Conservation (phyloP, 2,888 invertebrate species). For the Agapostemon virescens region DNA sequence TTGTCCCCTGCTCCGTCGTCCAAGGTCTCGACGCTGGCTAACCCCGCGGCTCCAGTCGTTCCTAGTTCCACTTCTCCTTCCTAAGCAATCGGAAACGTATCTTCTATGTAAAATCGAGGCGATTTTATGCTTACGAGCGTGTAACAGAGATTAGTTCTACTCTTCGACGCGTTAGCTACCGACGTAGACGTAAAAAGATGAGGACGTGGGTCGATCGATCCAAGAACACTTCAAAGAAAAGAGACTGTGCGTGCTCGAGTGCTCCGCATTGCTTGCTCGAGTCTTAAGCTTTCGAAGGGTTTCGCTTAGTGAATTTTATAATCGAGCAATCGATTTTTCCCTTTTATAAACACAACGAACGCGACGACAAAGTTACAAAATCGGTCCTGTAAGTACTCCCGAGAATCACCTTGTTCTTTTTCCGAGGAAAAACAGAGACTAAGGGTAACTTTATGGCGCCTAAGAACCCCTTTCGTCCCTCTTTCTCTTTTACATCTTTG, state of each 20-base stretch:
- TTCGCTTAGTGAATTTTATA: slow-evolving; percentile 13
- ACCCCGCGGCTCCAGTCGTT: slow-evolving; percentile 84
- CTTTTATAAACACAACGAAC: background rate
- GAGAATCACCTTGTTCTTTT: slow-evolving; percentile 73
- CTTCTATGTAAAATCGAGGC: background rate
- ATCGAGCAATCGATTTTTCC: background rate
- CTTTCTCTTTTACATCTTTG: slow-evolving; percentile 73
- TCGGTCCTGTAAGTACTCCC: background rate
- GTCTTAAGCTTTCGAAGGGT: slow-evolving; percentile 31
- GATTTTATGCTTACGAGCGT: background rate
- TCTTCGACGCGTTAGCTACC: background rate
- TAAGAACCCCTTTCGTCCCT: slow-evolving; percentile 80
- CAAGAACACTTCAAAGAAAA: slow-evolving; percentile 28
- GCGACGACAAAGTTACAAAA: slow-evolving; percentile 3
- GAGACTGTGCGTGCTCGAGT: slow-evolving; percentile 42
- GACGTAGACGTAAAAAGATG: background rate
- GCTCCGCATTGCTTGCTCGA: slow-evolving; percentile 7
- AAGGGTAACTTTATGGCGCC: slow-evolving; percentile 85
- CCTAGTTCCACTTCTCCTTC: slow-evolving; percentile 82
- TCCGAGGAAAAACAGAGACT: slow-evolving; percentile 81
- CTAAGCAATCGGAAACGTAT: slow-evolving; percentile 60
- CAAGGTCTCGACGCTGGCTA: slow-evolving; percentile 91
- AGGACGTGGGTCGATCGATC: slow-evolving; percentile 8
- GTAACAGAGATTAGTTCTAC: background rate
- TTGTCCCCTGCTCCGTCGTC: slow-evolving; percentile 88